Evolutionary conservation across 2,888 invertebrate genomes (phyloP), one percentile per base, ranked within the genome.

Genomic region (Dastarcus helophoroides): DNA sequence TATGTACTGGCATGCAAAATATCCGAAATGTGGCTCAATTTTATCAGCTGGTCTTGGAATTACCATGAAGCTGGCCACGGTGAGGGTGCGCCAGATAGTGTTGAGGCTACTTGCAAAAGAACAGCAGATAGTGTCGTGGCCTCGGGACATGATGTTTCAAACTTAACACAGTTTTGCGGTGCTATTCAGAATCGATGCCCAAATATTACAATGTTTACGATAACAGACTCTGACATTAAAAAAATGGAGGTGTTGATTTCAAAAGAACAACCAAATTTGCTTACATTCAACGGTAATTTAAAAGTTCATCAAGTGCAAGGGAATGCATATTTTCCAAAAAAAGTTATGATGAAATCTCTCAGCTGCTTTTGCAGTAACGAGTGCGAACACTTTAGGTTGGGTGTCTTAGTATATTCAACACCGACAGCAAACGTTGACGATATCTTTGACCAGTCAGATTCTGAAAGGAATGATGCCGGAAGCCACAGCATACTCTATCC

Each of bases 61-160:
- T 53, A 39, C 37, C 42, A 41, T 33, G 47, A 49, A 34, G 37
- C 45, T 26, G 51, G 54, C 4, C 50, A 51, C 33, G 51, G 54
- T 2, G 52, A 54, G 31, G 53, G 51, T 12, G 50, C 53, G 25
- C 48, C 53, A 3, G 50, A 53, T 46, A 51, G 52, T 31, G 37
- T 54, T 24, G 51, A 53, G 8, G 54, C 46, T 11, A 42, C 41
- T 4, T 51, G 51, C 33, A 56, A 58, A 33, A 29, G 52, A 44
- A 53, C 48, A 7, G 53, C 54, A 24, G 49, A 56, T 34, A 26
- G 40, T 37, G 34, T 51, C 2, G 42, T 56, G 16, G 50, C 51
- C 34, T 27, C 30, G 27, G 48, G 49, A 43, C 42, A 39, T 26
- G 53, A 54, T 38, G 42, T 54, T 14, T 43, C 45, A 19, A 38